phyloP scores from a whole-genome alignment of 1,140 invertebrate species.

The Phortica variegata region DNA sequence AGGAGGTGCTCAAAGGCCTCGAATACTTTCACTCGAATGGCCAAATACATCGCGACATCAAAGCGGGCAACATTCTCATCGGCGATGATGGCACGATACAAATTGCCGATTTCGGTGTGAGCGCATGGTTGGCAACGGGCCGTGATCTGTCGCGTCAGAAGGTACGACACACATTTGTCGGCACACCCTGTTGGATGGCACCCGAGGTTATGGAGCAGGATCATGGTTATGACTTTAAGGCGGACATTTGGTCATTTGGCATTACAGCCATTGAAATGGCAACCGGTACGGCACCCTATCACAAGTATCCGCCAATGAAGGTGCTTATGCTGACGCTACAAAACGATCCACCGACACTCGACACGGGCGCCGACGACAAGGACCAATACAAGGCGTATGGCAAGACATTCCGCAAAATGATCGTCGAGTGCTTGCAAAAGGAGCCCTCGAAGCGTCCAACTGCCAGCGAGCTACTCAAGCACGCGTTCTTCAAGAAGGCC shows the following conservation, averaged over 20 bases:
- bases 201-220: slow-evolving; percentile 99
- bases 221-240: slow-evolving; percentile 98
- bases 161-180: slow-evolving; percentile 95
- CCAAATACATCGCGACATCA: slow-evolving; percentile 98
- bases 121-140: slow-evolving; percentile 89
- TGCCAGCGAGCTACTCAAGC: slow-evolving; percentile 95
- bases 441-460: slow-evolving; percentile 93
- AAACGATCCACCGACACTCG: slow-evolving; percentile 96
- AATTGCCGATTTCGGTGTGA: slow-evolving; percentile 94
- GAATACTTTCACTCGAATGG: slow-evolving; percentile 99
- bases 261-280: slow-evolving; percentile 99
- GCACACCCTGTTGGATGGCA: slow-evolving; percentile 99
- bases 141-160: slow-evolving; percentile 91
- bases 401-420: slow-evolving; percentile 96
- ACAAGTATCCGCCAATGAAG: slow-evolving; percentile 99
- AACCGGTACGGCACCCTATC: slow-evolving; percentile 97
- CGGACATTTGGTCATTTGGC: slow-evolving; percentile 99
- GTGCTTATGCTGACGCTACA: slow-evolving; percentile 96
- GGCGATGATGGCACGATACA: slow-evolving; percentile 98
- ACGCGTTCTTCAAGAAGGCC: slow-evolving; percentile 99
- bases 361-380: slow-evolving; percentile 91
- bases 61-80: slow-evolving; percentile 97
- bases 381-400: slow-evolving; percentile 98
- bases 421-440: slow-evolving; percentile 92
- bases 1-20: slow-evolving; percentile 95